Conservation (phyloP, 1,140 invertebrate genomes). For the Artemia franciscana region DNA sequence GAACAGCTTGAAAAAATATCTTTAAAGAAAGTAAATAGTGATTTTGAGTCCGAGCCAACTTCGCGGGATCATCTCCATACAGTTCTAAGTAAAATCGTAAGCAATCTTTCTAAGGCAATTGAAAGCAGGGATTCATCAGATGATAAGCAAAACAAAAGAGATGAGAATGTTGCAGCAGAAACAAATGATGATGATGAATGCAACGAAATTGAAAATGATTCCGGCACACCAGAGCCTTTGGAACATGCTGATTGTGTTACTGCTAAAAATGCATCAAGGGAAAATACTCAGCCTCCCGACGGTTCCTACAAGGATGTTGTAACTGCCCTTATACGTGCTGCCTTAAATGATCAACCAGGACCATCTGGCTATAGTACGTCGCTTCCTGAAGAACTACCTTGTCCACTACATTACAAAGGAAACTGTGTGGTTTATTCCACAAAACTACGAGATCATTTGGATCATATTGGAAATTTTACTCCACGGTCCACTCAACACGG, state of each 20-base stretch:
- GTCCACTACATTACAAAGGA: background rate
- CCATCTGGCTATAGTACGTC: background rate
- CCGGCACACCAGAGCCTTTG: too few species aligned
- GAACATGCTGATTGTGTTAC: too few species aligned
- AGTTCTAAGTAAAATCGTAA: background rate
- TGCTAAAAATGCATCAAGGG: too few species aligned
- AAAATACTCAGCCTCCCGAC: too few species aligned
- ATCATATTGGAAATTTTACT: background rate
- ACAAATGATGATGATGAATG: too few species aligned
- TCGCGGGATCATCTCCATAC: background rate
- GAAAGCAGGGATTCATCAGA: background rate
- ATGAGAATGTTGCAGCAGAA: too few species aligned
- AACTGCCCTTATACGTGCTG: too few species aligned
- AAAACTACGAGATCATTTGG: background rate
- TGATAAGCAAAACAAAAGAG: background rate
- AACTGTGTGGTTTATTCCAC: background rate
- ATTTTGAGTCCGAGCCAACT: background rate
- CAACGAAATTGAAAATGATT: too few species aligned
- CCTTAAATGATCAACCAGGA: background rate
- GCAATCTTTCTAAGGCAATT: background rate
- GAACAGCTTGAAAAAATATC: background rate
- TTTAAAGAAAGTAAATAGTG: background rate
- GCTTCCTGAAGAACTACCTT: background rate
- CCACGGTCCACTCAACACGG: background rate
- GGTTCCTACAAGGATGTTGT: too few species aligned